Percentiles rank a stretch among this genome's conserved stretches.
Evolutionary conservation across 2,888 invertebrate species (phyloP).

Genomic region (Idaea aversata): DNA sequence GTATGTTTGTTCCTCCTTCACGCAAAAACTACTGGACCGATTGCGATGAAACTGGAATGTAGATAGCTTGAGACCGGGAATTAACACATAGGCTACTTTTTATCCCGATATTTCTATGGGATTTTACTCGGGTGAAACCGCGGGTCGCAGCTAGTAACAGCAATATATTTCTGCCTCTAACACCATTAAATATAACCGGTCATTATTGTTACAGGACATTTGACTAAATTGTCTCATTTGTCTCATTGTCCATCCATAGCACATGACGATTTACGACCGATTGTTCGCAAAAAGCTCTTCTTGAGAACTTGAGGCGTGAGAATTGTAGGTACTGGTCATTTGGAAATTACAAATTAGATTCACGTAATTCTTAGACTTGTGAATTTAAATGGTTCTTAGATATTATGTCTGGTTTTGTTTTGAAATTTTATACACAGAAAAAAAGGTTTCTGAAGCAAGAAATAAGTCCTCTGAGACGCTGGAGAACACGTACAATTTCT

Average conservation of each 20-base stretch:
- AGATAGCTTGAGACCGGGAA: no score
- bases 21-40: no score
- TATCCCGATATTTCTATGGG: no score
- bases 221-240: background rate
- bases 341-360: background rate
- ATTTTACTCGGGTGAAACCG: no score
- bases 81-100: no score
- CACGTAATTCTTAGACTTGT: background rate
- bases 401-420: no score
- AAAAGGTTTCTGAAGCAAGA: no score
- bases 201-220: background rate
- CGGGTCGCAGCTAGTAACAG: background rate
- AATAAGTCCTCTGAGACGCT: no score
- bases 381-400: background rate
- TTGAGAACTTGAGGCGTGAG: background rate
- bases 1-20: no score
- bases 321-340: background rate
- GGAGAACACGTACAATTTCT: no score
- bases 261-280: slow-evolving; percentile 21
- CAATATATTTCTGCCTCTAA: background rate
- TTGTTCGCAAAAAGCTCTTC: slow-evolving; percentile 19
- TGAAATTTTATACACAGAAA: no score
- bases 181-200: background rate
- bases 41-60: no score
- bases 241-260: background rate